These are phyloP conservation scores for Drosophila lini DNA, from an alignment of 1,140 invertebrate genomes.

Conservation along the genomic window DNA sequence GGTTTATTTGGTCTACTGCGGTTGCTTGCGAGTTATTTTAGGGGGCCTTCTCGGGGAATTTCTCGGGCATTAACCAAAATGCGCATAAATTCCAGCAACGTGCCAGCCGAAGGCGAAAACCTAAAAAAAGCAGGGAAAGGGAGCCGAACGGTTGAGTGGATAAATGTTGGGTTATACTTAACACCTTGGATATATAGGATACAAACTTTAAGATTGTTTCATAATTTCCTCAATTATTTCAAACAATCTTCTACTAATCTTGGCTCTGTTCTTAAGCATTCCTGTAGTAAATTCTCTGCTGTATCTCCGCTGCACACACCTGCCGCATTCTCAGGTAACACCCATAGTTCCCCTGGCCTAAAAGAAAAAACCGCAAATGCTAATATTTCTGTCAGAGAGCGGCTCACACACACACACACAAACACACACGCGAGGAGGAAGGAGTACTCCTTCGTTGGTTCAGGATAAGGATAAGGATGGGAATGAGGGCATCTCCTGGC, in stretches of 20 bases:
- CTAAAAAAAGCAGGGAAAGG: background rate
- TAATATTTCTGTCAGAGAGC: conserved; percentile 79
- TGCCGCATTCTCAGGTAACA: conserved; percentile 61
- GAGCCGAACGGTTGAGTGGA: background rate
- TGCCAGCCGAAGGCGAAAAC: conserved; percentile 6
- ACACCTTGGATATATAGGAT: background rate
- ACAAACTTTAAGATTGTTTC: background rate
- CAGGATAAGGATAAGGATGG: background rate
- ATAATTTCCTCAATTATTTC: background rate
- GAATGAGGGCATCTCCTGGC: conserved; percentile 13
- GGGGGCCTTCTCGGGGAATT: conserved; percentile 24
- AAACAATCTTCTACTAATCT: background rate
- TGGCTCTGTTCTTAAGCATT: background rate
- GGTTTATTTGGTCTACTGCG: conserved; percentile 27
- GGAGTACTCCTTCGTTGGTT: background rate
- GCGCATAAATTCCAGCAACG: conserved; percentile 52
- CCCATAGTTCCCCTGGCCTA: background rate
- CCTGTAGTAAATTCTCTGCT: conserved; percentile 7
- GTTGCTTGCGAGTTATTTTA: conserved; percentile 22
- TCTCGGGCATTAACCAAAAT: conserved; percentile 27
- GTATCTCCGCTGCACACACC: conserved; percentile 44
- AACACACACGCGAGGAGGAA: conserved; percentile 4
- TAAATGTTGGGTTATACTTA: background rate
- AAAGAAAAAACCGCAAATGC: conserved; percentile 66
- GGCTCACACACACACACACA: conserved; percentile 9